These are phyloP conservation scores for Turnix velox DNA, from an alignment of 2,113 vertebrate species.

Conservation along the genomic window DNA sequence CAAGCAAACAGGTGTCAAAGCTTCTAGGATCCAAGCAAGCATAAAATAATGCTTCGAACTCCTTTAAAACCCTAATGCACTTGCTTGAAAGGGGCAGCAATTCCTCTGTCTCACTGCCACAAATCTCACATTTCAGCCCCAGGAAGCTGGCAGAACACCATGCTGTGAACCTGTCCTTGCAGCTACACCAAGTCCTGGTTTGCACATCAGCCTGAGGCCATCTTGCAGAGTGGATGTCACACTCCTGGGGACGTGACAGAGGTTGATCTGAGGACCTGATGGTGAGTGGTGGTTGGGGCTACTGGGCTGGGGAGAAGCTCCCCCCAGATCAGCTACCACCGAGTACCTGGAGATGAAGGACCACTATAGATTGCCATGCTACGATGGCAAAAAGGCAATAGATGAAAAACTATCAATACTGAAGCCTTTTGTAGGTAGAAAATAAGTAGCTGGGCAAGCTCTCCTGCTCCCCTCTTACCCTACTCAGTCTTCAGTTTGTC, in stretches of 20 bases:
- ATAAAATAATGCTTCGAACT: not conserved
- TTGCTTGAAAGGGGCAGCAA: not conserved
- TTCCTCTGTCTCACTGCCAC: not conserved
- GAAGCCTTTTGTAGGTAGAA: not conserved
- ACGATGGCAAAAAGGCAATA: not conserved
- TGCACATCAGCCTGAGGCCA: not conserved
- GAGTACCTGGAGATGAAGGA: not conserved
- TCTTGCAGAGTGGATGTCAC: not conserved
- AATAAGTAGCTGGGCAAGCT: not conserved
- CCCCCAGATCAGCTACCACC: not conserved
- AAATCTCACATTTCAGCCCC: not conserved
- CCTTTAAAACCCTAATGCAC: not conserved
- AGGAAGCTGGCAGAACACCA: not conserved
- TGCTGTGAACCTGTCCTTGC: not conserved
- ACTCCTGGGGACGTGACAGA: not conserved
- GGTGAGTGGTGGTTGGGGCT: not conserved
- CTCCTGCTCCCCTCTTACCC: not conserved
- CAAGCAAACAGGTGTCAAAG: not conserved
- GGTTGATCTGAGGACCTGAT: not conserved
- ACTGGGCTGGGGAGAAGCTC: not conserved
- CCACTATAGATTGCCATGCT: accelerated
- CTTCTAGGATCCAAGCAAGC: not conserved
- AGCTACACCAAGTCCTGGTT: not conserved
- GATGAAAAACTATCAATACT: not conserved
- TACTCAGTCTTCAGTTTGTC: too few species aligned